phyloP scores from a whole-genome alignment of 2,888 invertebrate genomes.

The Lasioglossum leucozonium region DNA sequence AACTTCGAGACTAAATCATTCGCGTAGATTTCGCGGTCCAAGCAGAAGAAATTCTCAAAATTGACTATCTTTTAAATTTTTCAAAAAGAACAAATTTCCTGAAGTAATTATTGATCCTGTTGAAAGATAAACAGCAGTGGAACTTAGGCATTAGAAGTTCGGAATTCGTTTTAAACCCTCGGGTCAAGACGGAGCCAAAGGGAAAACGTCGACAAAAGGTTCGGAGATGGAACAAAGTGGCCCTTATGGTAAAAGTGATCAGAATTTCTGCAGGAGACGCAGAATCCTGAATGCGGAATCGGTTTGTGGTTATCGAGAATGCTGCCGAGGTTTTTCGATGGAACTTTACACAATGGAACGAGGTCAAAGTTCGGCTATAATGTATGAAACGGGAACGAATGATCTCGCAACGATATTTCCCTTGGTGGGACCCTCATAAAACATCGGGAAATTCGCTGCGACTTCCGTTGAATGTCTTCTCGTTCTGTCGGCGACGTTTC shows the following conservation, averaged over 20 bases:
- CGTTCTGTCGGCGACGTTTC: neutral
- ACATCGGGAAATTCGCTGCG: neutral
- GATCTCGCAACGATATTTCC: neutral
- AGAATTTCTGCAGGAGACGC: neutral
- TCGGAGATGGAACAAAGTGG: neutral
- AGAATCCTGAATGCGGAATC: neutral
- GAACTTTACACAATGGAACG: neutral
- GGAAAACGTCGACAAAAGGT: neutral
- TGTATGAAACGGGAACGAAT: neutral
- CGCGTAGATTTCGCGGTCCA: too few species aligned
- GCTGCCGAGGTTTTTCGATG: neutral
- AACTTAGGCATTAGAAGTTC: neutral
- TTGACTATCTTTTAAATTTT: too few species aligned
- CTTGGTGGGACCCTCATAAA: neutral
- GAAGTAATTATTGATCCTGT: neutral
- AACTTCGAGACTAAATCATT: too few species aligned
- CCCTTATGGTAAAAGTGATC: neutral
- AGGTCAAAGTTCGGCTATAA: neutral
- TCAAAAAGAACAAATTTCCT: too few species aligned
- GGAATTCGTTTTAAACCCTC: neutral
- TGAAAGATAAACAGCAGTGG: neutral
- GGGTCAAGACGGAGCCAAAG: neutral
- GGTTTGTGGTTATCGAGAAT: neutral
- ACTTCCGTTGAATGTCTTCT: neutral
- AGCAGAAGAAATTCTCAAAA: too few species aligned